These are phyloP conservation scores for Temnothorax rugatulus DNA, from an alignment of 2,888 invertebrate genomes.

Conservation along the genomic window DNA sequence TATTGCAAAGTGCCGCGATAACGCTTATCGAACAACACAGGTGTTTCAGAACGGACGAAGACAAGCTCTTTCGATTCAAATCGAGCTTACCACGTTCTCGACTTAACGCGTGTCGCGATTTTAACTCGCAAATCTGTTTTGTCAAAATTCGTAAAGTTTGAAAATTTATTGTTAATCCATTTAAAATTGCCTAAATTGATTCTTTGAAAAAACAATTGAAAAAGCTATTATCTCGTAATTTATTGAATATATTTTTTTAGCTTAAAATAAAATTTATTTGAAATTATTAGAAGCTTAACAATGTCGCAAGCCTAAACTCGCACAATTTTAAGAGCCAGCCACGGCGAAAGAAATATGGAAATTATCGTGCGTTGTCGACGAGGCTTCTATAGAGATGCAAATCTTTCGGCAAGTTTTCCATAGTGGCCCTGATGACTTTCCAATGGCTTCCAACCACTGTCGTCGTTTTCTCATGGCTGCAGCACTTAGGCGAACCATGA, in stretches of 20 bases:
- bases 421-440: conserved; percentile 45
- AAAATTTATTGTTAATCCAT: background rate
- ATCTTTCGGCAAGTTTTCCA: conserved; percentile 46
- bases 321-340: background rate
- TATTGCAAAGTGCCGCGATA: conserved; percentile 36
- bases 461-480: conserved; percentile 31
- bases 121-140: conserved; percentile 1
- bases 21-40: conserved; percentile 45
- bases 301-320: conserved; percentile 7
- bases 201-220: background rate
- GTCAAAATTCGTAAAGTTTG: background rate
- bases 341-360: conserved; percentile 18
- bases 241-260: background rate
- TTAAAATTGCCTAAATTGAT: background rate
- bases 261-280: background rate
- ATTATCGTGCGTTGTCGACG: background rate
- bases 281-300: background rate
- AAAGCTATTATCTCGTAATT: background rate
- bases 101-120: conserved; percentile 21
- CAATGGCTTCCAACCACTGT: conserved; percentile 37
- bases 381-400: conserved; percentile 47
- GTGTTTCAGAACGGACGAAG: conserved; percentile 24
- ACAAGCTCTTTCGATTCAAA: conserved; percentile 16
- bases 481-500: conserved; percentile 37
- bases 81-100: background rate